Evolutionary conservation across 2,113 vertebrate species (phyloP).

Genomic region (Pangasianodon hypophthalmus): DNA sequence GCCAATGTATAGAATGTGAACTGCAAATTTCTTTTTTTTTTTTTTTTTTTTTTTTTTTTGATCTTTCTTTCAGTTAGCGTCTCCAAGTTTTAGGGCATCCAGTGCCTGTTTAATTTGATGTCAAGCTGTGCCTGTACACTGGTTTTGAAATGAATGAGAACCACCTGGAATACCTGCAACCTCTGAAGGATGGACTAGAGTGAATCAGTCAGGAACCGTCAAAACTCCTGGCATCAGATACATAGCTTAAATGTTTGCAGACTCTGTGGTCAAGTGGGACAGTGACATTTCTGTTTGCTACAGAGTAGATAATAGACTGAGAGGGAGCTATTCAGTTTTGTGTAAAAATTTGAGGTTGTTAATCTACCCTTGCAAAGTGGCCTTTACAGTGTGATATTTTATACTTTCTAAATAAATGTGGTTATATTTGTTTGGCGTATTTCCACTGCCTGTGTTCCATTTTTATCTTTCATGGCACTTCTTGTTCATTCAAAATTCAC

Average conservation of each 20-base stretch:
- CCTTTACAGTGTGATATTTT: conserved; percentile 84
- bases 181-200: conserved; percentile 67
- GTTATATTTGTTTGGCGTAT: conserved; percentile 79
- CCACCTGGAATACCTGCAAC: conserved; percentile 64
- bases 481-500: background rate
- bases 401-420: conserved; percentile 85
- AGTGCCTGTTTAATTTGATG: conserved; percentile 72
- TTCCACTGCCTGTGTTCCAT: conserved; percentile 38
- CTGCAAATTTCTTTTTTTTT: conserved; percentile 58
- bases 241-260: conserved; percentile 73
- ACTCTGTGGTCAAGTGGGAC: conserved; percentile 74
- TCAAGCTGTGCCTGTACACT: conserved; percentile 78
- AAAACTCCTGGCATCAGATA: conserved; percentile 70
- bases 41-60: conserved; percentile 5
- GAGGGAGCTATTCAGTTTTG: conserved; percentile 66
- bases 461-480: conserved; percentile 9
- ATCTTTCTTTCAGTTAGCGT: conserved; percentile 50
- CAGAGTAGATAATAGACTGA: conserved; percentile 69
- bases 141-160: conserved; percentile 64
- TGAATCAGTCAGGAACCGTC: conserved; percentile 67
- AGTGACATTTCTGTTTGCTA: conserved; percentile 67
- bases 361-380: conserved; percentile 79
- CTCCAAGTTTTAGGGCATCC: conserved; percentile 72
- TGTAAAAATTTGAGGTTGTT: conserved; percentile 75
- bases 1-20: conserved; percentile 79